Conservation (phyloP, 2,113 vertebrate species). For the Phocoena phocoena region DNA sequence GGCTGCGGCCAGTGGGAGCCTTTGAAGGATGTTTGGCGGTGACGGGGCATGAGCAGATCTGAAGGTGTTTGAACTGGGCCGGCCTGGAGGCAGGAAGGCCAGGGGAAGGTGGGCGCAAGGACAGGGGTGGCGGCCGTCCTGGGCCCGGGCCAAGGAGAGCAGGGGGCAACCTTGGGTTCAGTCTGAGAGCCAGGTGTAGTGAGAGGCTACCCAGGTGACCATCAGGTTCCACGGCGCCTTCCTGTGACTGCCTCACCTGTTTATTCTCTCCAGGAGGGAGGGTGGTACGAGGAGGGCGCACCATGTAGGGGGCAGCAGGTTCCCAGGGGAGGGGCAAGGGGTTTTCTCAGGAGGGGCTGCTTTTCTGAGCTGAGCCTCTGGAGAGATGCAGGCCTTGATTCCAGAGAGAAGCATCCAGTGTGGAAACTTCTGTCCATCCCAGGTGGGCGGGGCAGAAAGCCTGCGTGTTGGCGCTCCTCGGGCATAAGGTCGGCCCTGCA, state of each 20-base stretch:
- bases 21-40: too few species aligned
- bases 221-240: background rate
- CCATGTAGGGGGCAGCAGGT: too few species aligned
- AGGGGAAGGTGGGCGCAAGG: too few species aligned
- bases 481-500: background rate
- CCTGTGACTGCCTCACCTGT: background rate
- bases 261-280: background rate
- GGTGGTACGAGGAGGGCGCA: background rate
- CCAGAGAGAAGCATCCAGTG: background rate
- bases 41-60: too few species aligned
- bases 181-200: background rate
- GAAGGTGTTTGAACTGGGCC: too few species aligned
- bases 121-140: background rate
- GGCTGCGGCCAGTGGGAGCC: too few species aligned
- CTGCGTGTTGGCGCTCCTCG: background rate
- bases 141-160: background rate
- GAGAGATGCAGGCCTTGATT: background rate
- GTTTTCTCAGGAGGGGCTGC: too few species aligned
- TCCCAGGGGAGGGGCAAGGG: too few species aligned
- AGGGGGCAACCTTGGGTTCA: too few species aligned
- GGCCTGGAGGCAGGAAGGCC: too few species aligned
- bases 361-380: too few species aligned
- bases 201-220: background rate
- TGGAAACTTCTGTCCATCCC: background rate
- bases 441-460: background rate